Conservation (phyloP, 2,888 invertebrate species). For the Cynaeus angustus region DNA sequence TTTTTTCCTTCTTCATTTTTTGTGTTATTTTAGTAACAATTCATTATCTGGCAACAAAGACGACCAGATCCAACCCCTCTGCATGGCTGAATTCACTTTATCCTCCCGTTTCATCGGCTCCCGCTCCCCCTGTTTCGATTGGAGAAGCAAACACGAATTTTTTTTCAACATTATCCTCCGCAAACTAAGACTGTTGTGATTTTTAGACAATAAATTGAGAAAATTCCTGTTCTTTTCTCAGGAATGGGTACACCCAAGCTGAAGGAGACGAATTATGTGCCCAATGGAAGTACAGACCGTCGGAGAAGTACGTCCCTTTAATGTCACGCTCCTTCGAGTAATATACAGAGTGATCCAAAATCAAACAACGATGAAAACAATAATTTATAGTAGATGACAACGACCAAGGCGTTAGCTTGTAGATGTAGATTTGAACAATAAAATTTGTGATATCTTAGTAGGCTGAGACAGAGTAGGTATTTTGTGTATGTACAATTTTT, state of each 20-base stretch:
- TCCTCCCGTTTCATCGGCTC: constrained; percentile 49
- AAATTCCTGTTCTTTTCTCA: constrained; percentile 58
- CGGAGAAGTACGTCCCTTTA: constrained; percentile 77
- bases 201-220: constrained; percentile 56
- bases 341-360: constrained; percentile 4
- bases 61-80: neutral
- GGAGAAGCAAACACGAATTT: constrained; percentile 52
- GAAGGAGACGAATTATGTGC: constrained; percentile 76
- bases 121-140: constrained; percentile 30
- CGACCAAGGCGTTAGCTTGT: neutral
- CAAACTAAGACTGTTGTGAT: constrained; percentile 57
- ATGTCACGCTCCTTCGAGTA: constrained; percentile 62
- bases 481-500: too few species aligned
- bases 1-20: too few species aligned
- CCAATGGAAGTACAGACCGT: constrained; percentile 78
- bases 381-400: constrained; percentile 5
- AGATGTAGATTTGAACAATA: neutral
- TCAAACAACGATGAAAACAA: constrained; percentile 1
- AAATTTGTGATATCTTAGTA: constrained; percentile 5
- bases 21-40: constrained; percentile 38
- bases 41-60: neutral
- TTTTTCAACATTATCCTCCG: constrained; percentile 56
- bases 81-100: constrained; percentile 25
- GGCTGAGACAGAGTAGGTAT: too few species aligned
- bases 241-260: constrained; percentile 77